Base-by-base conservation (phyloP, 2,888 invertebrate genomes). In the Trilocha varians region DNA sequence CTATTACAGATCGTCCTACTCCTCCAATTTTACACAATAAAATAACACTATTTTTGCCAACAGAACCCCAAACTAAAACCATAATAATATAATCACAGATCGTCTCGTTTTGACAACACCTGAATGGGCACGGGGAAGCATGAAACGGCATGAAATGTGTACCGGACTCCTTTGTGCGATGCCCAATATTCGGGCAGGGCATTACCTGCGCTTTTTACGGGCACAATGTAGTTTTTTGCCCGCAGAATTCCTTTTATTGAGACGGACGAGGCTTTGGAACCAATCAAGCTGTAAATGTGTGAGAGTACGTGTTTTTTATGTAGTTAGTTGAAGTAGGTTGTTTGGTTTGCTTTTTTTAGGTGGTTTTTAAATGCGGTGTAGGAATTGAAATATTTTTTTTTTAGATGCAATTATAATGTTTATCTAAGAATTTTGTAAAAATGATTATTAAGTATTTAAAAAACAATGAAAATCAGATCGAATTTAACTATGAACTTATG, bases 281-380 rank as follows among this genome's bases (percentile, higher is more conserved):
- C 72, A 75, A 77, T 76, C 74, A 73, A 62, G 58, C 57, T 62
- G 55, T 67, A 64, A 71, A 73, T 61, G 65, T 68, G 64, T 60
- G 61, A 49, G 43, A 43, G 41, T 25, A 25, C 25, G 25, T 25
- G 25, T 25, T 41, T 15, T 37, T 32, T 37, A 9, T 32, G 13
- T 34, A n/a, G 9, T 9, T 16, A 18, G 11, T n/a, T n/a, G 5
- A 34, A 15, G 16, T 39, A 16, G 16, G n/a, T 32, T 16, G 16
- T 38, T 34, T 34, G 9, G 8, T 5, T 13, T 25, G 38, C 46
- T 47, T 49, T 49, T 53, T 17, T 13, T 18, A 5, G 14, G 13
- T 5, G 18, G 35, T 34, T 16, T 16, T 16, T n/a, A n/a, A n/a
- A n/a, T n/a, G n/a, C n/a, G n/a, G n/a, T n/a, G n/a, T n/a, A n/a